Conservation (phyloP, 2,113 vertebrate species). For the Marmota flaviventris region DNA sequence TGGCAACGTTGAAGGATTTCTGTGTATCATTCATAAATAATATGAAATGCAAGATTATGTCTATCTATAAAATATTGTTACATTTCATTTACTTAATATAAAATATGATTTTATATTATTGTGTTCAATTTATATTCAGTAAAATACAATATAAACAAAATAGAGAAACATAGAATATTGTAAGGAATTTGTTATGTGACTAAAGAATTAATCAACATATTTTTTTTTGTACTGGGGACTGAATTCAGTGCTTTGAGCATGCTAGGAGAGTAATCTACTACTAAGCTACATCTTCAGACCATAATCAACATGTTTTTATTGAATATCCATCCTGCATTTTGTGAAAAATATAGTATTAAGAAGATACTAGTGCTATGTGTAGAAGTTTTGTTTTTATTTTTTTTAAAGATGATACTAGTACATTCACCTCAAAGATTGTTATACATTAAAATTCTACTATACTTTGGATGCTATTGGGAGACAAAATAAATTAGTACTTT, state of each 20-base stretch:
- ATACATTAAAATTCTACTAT: neutral
- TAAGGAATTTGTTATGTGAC: neutral
- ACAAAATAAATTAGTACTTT: neutral
- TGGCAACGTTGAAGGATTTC: conserved; percentile 26
- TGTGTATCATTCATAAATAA: neutral
- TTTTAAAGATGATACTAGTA: neutral
- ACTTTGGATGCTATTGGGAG: neutral
- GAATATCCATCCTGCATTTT: neutral
- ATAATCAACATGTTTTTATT: neutral
- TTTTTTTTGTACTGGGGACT: neutral
- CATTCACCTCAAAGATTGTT: neutral
- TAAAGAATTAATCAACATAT: neutral
- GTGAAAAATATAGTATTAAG: conserved; percentile 6
- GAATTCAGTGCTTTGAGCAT: neutral
- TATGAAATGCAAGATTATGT: neutral
- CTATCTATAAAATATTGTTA: neutral
- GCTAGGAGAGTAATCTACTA: neutral
- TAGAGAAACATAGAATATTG: neutral
- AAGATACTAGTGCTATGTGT: neutral
- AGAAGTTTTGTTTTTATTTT: too few species aligned
- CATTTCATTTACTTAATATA: conserved; percentile 22
- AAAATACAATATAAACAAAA: conserved; percentile 48
- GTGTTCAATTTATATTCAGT: neutral
- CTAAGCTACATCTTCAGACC: neutral
- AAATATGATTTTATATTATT: neutral